These are phyloP conservation scores for Nomia melanderi DNA, from an alignment of 1,140 invertebrate genomes.

Conservation along the genomic window DNA sequence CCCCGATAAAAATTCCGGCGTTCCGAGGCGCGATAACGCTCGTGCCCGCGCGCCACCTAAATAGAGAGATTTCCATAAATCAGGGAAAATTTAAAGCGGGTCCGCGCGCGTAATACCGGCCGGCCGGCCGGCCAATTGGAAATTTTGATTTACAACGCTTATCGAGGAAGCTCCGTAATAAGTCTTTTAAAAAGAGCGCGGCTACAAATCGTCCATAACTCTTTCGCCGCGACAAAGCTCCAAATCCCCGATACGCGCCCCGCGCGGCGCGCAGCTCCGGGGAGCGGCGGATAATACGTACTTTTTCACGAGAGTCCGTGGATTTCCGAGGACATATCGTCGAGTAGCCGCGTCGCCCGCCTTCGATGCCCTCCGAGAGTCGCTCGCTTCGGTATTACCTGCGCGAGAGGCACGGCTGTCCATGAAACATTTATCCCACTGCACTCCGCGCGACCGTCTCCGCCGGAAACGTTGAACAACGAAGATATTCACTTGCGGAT, in stretches of 20 bases:
- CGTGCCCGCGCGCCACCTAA: background rate
- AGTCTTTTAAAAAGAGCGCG: constrained; percentile 47
- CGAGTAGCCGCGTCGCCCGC: constrained; percentile 47
- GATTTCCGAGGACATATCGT: constrained; percentile 64
- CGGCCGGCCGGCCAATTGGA: constrained; percentile 29
- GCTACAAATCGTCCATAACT: constrained; percentile 58
- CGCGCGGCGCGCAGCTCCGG: no score
- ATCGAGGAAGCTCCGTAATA: constrained; percentile 45
- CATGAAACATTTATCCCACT: constrained; percentile 69
- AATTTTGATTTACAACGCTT: constrained; percentile 44
- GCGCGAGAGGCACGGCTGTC: constrained; percentile 42
- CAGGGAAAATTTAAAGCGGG: constrained; percentile 25
- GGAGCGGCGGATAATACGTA: constrained; percentile 56
- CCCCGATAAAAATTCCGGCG: background rate
- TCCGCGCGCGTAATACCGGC: background rate
- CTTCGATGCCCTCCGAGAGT: constrained; percentile 43
- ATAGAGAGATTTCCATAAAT: constrained; percentile 38
- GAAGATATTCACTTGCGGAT: constrained; percentile 45
- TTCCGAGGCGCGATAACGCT: constrained; percentile 20
- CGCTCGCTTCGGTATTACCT: constrained; percentile 43
- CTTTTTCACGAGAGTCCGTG: constrained; percentile 65
- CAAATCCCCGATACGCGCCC: constrained; percentile 56
- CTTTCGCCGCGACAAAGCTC: constrained; percentile 42
- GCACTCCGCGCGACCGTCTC: constrained; percentile 41
- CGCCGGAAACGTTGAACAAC: constrained; percentile 22